phyloP scores from a whole-genome alignment of 2,797 vertebrate genomes.

The Pseudochirops corinnae region DNA sequence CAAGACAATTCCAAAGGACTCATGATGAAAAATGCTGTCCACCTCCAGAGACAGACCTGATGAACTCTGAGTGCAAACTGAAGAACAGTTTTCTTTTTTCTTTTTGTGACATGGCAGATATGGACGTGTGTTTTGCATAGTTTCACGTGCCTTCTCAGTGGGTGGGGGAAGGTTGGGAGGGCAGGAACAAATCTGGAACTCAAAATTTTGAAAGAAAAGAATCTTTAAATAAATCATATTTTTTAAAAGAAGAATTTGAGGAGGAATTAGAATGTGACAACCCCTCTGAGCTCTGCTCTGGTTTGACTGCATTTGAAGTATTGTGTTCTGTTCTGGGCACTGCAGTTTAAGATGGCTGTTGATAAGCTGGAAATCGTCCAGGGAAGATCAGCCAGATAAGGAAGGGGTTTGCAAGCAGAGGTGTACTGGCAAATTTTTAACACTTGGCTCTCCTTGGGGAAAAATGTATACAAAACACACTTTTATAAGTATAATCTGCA shows the following conservation, averaged over 20 bases:
- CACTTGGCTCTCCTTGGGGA: not conserved
- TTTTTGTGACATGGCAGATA: not conserved
- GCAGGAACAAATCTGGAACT: not conserved
- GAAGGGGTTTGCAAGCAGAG: not conserved
- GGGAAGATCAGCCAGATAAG: not conserved
- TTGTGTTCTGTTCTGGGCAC: not conserved
- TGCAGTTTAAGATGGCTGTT: not conserved
- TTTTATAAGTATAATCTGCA: not conserved
- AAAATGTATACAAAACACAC: not conserved
- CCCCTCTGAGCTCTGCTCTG: not conserved
- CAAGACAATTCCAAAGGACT: not conserved
- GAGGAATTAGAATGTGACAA: not conserved
- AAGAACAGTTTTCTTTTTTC: not conserved
- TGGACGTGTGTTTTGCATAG: not conserved
- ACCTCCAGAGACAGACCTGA: not conserved
- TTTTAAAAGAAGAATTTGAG: not conserved
- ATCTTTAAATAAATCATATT: not conserved
- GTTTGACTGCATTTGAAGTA: not conserved
- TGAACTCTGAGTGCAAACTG: not conserved
- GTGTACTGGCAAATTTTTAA: not conserved
- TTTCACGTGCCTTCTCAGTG: not conserved
- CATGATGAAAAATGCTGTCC: not conserved
- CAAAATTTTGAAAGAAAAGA: not conserved
- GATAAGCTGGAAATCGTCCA: not conserved
- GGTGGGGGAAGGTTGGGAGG: not conserved